Conservation (phyloP, 2,888 invertebrate genomes). For the Caenorhabditis angaria region DNA sequence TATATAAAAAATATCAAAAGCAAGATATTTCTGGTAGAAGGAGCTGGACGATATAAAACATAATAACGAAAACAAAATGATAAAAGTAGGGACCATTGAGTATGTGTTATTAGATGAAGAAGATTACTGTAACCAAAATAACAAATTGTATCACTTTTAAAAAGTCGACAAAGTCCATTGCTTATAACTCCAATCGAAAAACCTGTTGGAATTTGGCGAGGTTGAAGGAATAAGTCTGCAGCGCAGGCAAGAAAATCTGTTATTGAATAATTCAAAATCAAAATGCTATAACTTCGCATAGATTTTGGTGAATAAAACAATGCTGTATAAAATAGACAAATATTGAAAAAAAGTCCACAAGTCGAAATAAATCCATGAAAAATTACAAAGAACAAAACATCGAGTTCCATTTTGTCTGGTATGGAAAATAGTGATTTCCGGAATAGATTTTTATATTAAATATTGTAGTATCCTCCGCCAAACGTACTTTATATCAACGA, state of each 20-base stretch:
- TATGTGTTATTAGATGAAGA: background rate
- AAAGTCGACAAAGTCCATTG: background rate
- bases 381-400: too few species aligned
- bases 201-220: background rate
- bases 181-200: background rate
- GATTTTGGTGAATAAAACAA: background rate
- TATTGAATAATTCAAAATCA: background rate
- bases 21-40: background rate
- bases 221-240: background rate
- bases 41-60: background rate
- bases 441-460: too few species aligned
- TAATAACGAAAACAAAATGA: background rate
- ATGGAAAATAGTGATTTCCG: too few species aligned
- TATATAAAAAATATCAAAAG: background rate
- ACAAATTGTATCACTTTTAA: background rate
- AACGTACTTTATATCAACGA: too few species aligned
- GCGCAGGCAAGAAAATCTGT: background rate
- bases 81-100: constrained; percentile 1
- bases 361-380: too few species aligned
- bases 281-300: background rate
- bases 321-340: too few species aligned
- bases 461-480: too few species aligned
- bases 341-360: too few species aligned
- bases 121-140: background rate
- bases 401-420: too few species aligned